These are phyloP conservation scores for Rhabdomys dilectus DNA, from an alignment of 2,113 vertebrate species.

Conservation along the genomic window DNA sequence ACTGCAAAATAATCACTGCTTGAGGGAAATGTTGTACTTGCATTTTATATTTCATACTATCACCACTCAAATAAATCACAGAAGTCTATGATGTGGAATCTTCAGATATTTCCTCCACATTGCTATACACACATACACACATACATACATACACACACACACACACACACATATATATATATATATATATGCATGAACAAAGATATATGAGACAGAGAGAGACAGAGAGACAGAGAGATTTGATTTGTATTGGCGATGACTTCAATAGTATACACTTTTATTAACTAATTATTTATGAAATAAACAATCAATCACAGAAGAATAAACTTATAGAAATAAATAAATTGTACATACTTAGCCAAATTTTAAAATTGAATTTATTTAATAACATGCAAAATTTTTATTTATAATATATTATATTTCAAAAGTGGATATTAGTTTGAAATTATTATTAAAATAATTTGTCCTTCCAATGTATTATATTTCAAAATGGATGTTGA, in stretches of 20 bases:
- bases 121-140: neutral
- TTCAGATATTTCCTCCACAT: neutral
- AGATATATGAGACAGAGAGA: too few species aligned
- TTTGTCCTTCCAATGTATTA: neutral
- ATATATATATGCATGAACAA: too few species aligned
- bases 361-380: slow-evolving; percentile 13
- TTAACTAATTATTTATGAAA: slow-evolving; percentile 22
- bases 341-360: neutral
- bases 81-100: neutral
- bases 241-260: neutral
- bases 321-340: neutral
- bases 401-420: neutral
- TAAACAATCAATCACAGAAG: neutral
- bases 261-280: neutral
- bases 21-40: neutral
- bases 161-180: neutral
- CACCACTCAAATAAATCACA: neutral
- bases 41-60: neutral
- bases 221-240: too few species aligned
- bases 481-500: neutral
- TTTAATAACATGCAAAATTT: neutral
- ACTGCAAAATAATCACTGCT: slow-evolving; percentile 59
- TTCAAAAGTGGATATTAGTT: neutral
- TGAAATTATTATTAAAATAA: neutral
- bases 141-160: neutral